Conservation (phyloP, 2,113 vertebrate genomes). For the Heterotis niloticus region DNA sequence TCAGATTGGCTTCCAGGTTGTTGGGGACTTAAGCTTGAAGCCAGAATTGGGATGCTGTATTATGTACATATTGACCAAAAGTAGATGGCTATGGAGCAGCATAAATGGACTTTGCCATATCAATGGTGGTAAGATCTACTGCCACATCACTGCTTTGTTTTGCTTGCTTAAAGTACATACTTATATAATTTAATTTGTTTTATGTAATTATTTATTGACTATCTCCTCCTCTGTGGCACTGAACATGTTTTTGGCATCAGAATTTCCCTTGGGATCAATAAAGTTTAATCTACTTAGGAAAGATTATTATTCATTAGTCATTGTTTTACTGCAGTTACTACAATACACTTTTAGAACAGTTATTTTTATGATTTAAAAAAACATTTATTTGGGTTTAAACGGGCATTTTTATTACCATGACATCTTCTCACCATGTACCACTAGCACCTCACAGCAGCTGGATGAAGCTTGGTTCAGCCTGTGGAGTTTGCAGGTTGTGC, state of each 20-base stretch:
- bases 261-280: neutral
- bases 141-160: neutral
- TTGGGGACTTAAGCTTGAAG: neutral
- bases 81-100: neutral
- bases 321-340: too few relatives aligned
- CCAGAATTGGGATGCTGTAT: neutral
- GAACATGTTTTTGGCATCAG: too few relatives aligned
- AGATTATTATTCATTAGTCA: neutral
- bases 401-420: too few relatives aligned
- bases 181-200: too few relatives aligned
- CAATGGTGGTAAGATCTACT: neutral
- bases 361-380: too few relatives aligned
- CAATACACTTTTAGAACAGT: neutral
- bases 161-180: too few relatives aligned
- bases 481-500: too few relatives aligned
- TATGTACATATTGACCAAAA: neutral
- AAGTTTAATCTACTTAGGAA: neutral
- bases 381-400: too few relatives aligned
- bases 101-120: neutral
- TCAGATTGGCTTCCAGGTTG: constrained; percentile 8
- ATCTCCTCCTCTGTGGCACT: too few relatives aligned
- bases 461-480: too few relatives aligned
- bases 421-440: too few relatives aligned
- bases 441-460: neutral
- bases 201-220: too few relatives aligned